Base-by-base conservation (phyloP, 2,888 invertebrate species). In the Campoplex nolae region DNA sequence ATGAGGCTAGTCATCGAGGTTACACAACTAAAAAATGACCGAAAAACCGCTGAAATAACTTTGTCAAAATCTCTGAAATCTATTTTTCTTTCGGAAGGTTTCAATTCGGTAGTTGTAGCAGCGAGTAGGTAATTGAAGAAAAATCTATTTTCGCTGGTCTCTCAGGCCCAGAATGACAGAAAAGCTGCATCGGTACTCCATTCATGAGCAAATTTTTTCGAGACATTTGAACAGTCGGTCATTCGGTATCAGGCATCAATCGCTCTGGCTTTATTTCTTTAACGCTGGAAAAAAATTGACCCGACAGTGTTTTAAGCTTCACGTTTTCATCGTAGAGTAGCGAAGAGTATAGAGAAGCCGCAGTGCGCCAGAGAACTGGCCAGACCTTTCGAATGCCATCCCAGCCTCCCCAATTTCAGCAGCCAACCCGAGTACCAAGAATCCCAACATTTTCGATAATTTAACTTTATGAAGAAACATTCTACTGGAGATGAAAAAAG, bases 331-430 rank as follows among this genome's bases (percentile, higher is more conserved):
- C 45, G 65, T 58, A 58, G 76, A 71, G 58, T 58, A 62, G 38
- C 56, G 71, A 86, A 65, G 79, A 67, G 71, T 58, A 54, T 56
- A 56, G 71, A 84, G 80, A 85, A 68, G 76, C 88, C 87, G 88
- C 88, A 88, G 81, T 88, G 88, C 88, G 87, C 75, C 87, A 88
- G 80, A 77, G 73, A 58, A 58, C 81, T 82, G 84, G 74, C 84
- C 81, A 82, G 74, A 84, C 74, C 73, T 74, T 80, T 86, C 76
- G 83, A 80, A 76, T 81, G 73, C 77, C 80, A 71, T 82, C 65
- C 68, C 51, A 65, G 75, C 67, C 75, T 82, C 74, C 80, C 54
- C 67, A 56, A 51, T 71, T 56, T 32, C 18, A 74, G 16, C 58
- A 65, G 38, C 74, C 65, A 6, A 62, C 65, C 42, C 23, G 23